Evolutionary conservation across 2,113 vertebrate species (phyloP), one percentile per base, ranked within the genome.

Genomic region (Macrotus californicus): DNA sequence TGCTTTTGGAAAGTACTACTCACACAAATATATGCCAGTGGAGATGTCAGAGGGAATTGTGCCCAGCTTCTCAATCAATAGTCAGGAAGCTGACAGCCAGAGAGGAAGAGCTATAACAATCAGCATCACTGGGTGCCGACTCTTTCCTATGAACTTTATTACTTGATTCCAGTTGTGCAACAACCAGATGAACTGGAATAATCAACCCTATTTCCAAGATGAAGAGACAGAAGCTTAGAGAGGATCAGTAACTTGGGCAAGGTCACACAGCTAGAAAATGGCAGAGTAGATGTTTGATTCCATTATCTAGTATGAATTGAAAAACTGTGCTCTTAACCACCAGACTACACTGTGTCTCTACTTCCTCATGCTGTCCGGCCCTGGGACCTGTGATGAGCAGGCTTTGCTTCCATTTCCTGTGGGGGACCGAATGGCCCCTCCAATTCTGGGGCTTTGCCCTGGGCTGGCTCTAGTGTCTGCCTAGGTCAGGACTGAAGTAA

Each of bases 1-100:
- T 92, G 69, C 91, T 96, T 86, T 91, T 94, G 96, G 84, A 86
- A 96, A 97, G 94, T 79, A 94, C 81, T 91, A 91, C 64, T 96
- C 80, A 96, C 59, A 56, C 46, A 84, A 87, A 84, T 43, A 80
- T 76, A 80, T 1, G 75, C 76, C 76, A 92, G 84, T 22, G 43
- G 89, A 97, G 79, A 96, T 75, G 66, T 93, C 83, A 94, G 84
- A 77, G 14, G 84, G 46, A 66, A 87, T 92, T 67, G 79, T 50
- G n/a, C 46, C 69, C 61, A 86, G 69, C 1, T 76, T n/a, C 61
- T 94, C 43, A 66, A 21, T 75, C 89, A 87, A 91, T 36, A 93
- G 31, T 91, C 48, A 93, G 31, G n/a, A 79, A 83, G 56, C 54
- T 94, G 36, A 91, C 59, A 89, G 69, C 56, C 87, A 94, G 93